Evolutionary conservation across 2,888 invertebrate species (phyloP).

Genomic region (Ephialtes manifestator): DNA sequence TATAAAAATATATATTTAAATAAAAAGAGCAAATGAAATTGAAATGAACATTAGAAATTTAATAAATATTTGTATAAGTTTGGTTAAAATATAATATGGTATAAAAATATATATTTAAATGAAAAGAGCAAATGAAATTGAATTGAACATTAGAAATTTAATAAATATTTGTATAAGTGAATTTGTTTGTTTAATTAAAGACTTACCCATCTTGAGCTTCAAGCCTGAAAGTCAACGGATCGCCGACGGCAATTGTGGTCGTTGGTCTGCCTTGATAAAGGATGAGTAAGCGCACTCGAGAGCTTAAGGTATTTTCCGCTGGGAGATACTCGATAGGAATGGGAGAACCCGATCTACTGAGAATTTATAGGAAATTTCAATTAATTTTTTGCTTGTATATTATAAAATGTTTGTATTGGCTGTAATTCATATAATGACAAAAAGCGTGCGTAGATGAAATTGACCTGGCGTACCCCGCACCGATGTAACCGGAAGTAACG

Average conservation of each 20-base stretch:
- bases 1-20: too few species aligned
- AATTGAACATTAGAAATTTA: too few species aligned
- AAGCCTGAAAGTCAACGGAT: slow-evolving; percentile 95
- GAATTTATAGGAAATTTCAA: slow-evolving; percentile 30
- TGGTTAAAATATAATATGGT: too few species aligned
- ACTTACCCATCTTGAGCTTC: slow-evolving; percentile 94
- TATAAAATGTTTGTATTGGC: neutral
- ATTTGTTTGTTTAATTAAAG: neutral
- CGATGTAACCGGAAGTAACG: slow-evolving; percentile 96
- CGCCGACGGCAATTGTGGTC: slow-evolving; percentile 97
- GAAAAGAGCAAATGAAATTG: too few species aligned
- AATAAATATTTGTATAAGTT: too few species aligned
- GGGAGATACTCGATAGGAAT: slow-evolving; percentile 97
- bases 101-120: too few species aligned
- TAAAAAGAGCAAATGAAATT: too few species aligned
- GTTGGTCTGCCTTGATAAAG: slow-evolving; percentile 96
- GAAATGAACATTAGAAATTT: too few species aligned
- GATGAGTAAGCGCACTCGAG: slow-evolving; percentile 94
- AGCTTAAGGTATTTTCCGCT: slow-evolving; percentile 96
- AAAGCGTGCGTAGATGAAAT: slow-evolving; percentile 37
- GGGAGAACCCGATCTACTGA: slow-evolving; percentile 94
- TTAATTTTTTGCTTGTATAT: slow-evolving; percentile 4
- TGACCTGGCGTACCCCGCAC: slow-evolving; percentile 91
- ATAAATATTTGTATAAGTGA: neutral
- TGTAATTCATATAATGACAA: neutral